Evolutionary conservation across 2,888 invertebrate species (phyloP).

Genomic region (Drosophila meridionalis): DNA sequence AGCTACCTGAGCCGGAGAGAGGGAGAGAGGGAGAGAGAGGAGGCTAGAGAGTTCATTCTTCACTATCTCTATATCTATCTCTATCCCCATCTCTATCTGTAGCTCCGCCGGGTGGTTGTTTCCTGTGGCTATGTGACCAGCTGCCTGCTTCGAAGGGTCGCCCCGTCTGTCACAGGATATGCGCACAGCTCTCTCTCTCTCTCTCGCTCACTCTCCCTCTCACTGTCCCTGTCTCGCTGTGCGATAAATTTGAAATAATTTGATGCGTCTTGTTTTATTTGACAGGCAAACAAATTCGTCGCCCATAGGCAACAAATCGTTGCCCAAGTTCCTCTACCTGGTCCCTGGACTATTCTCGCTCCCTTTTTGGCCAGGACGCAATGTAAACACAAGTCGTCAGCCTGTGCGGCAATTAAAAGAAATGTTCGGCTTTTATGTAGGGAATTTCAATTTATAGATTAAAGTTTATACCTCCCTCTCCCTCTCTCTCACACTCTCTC

Average conservation of each 20-base stretch:
- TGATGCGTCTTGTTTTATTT: constrained; percentile 80
- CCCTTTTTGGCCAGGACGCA: constrained; percentile 14
- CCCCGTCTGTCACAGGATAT: constrained; percentile 41
- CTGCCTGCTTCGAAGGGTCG: constrained; percentile 38
- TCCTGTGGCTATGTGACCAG: constrained; percentile 26
- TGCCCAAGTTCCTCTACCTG: not conserved
- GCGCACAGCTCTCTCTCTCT: constrained; percentile 18
- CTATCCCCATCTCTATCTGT: not conserved
- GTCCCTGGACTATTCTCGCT: not conserved
- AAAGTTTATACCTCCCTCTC: constrained; percentile 41
- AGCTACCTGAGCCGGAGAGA: constrained; percentile 19
- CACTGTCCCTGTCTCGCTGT: not conserved
- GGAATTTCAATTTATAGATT: constrained; percentile 78
- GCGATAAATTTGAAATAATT: constrained; percentile 79
- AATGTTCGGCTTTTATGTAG: constrained; percentile 57
- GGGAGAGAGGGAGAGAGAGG: not conserved
- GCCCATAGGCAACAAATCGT: constrained; percentile 62
- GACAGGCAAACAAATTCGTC: constrained; percentile 75
- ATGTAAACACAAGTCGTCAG: constrained; percentile 68
- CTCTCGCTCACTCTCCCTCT: not conserved
- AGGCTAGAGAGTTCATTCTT: not conserved
- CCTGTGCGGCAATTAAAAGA: constrained; percentile 70
- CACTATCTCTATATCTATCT: not conserved
- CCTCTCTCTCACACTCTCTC: not conserved
- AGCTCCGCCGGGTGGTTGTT: constrained; percentile 48